A percentile compares a stretch with the other conserved stretches of the same genome.
These are phyloP conservation scores for Dinomys branickii DNA, from an alignment of 2,113 vertebrate species.

Conservation along the genomic window DNA sequence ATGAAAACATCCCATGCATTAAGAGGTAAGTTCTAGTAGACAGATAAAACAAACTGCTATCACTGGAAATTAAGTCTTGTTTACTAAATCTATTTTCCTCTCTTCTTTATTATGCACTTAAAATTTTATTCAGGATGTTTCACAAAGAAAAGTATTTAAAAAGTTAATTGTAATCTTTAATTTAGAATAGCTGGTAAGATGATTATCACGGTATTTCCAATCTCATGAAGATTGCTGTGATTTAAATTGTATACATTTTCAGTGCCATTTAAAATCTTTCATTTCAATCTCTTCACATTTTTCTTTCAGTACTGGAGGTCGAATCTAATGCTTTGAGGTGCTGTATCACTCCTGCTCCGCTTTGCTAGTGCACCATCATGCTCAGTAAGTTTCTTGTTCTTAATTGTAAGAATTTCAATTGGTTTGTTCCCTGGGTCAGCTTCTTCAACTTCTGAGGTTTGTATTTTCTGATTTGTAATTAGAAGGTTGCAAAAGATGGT, in stretches of 20 bases:
- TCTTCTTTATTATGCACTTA: not conserved
- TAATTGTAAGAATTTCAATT: constrained; percentile 18
- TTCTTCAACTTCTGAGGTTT: not conserved
- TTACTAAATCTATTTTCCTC: not conserved
- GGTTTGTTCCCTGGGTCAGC: not conserved
- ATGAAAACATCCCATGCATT: not conserved
- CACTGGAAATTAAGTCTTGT: not conserved
- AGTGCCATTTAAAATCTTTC: not conserved
- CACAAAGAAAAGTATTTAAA: not conserved
- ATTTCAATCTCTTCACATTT: not conserved
- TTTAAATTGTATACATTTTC: not conserved
- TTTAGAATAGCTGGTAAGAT: not conserved
- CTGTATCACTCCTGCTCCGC: not conserved
- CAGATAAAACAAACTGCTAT: not conserved
- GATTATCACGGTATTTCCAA: not conserved
- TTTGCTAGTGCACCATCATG: not conserved
- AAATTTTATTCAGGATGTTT: constrained; percentile 23
- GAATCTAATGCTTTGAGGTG: not conserved
- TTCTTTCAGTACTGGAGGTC: not conserved
- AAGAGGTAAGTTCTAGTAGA: not conserved
- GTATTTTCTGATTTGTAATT: constrained; percentile 4
- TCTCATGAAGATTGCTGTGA: not conserved
- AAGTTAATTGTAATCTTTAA: not conserved
- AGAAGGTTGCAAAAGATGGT: not conserved
- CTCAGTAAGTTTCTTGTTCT: not conserved